Evolutionary conservation across 2,113 vertebrate genomes (phyloP), one percentile per base, ranked within the genome.

Genomic region (Tetrax tetrax): DNA sequence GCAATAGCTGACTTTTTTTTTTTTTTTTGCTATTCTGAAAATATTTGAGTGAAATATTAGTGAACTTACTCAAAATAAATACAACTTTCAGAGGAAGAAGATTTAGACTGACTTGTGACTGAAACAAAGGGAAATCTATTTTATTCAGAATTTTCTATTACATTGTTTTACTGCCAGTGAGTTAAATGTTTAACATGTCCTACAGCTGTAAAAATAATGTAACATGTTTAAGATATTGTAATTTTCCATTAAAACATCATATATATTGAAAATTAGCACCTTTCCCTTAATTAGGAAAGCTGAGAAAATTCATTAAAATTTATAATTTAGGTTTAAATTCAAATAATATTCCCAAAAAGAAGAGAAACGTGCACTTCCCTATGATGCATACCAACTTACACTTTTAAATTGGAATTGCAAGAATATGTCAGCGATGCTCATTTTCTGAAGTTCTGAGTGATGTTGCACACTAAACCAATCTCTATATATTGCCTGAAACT

Each of bases 361-460:
- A 38, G 43, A 35, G 31, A 59, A 11, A 31, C 7, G 24, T 65
- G 18, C 16, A 2, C 12, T 74, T 74, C 24, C 19, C 65, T 54
- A 5, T 54, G 37, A 35, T 33, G 6, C 10, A 5, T 79, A 17
- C 1, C 21, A 59, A 31, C 3, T 56, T 65, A 14, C 0, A 6
- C 25, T 54, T 56, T 68, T 66, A 17, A 59, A 38, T 10, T 64
- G 14, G 43, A 63, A 37, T 63, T 57, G 27, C 27, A 72, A 12
- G 28, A 35, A 84, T 66, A 54, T n/a, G 9, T 65, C 24, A n/a
- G 37, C 15, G 29, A 29, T 25, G 14, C 31, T 65, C 23, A 31
- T 53, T 69, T 27, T 33, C 14, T n/a, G 25, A 51, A 41, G 35
- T 41, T 41, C 41, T 50, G 12, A 27, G 16, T n/a, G 22, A 31